A percentile compares a stretch with the other conserved stretches of the same genome.
Evolutionary conservation across 1,140 invertebrate species (phyloP).

Genomic region (Caerostris darwini): DNA sequence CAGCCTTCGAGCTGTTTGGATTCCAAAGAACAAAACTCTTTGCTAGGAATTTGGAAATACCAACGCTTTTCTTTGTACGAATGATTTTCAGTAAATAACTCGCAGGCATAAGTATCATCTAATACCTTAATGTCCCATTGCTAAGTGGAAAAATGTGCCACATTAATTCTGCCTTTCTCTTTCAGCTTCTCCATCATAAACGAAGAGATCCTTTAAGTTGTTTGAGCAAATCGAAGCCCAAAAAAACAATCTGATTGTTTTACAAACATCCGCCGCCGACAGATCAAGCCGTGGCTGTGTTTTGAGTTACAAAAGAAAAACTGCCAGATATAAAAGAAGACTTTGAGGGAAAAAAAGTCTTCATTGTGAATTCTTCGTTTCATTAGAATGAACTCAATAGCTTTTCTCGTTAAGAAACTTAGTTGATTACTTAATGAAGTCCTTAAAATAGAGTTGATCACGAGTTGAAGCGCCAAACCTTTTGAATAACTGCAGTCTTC

Average conservation of each 20-base stretch:
- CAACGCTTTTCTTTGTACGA: too few species aligned
- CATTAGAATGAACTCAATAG: conserved; percentile 74
- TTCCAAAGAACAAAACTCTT: too few species aligned
- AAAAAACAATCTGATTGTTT: conserved; percentile 46
- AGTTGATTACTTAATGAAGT: conserved; percentile 74
- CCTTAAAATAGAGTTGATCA: conserved; percentile 71
- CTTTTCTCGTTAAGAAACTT: conserved; percentile 75
- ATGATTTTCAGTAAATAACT: not conserved
- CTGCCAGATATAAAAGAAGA: conserved; percentile 13
- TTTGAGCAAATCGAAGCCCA: too few species aligned
- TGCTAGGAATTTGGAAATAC: too few species aligned
- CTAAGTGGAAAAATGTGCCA: conserved; percentile 18
- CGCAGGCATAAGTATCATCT: conserved; percentile 3
- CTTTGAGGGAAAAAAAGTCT: not conserved
- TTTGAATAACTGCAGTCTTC: not conserved
- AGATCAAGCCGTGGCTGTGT: not conserved
- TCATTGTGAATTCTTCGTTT: conserved; percentile 46
- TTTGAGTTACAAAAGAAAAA: not conserved
- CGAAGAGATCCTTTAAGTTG: not conserved
- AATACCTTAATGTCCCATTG: conserved; percentile 31
- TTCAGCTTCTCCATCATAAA: not conserved
- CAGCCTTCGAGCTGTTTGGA: too few species aligned
- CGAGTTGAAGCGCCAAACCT: not conserved
- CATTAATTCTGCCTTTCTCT: conserved; percentile 22
- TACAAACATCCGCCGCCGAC: conserved; percentile 53